Conservation (phyloP, 2,888 invertebrate genomes). For the Limulus polyphemus region DNA sequence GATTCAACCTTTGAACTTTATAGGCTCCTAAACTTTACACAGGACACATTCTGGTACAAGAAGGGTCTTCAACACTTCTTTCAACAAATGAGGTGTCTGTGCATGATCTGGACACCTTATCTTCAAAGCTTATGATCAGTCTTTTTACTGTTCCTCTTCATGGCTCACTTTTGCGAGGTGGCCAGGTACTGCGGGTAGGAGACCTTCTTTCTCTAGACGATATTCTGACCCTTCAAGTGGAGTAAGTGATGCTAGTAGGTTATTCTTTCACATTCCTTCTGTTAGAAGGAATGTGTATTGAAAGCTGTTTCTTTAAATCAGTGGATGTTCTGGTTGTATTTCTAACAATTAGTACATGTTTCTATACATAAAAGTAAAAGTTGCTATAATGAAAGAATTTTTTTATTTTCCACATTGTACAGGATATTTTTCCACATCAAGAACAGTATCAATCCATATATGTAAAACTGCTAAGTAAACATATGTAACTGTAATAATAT, state of each 20-base stretch:
- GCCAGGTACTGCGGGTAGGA: conserved; percentile 31
- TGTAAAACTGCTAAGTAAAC: no score
- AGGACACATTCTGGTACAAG: conserved; percentile 32
- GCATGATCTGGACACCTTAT: conserved; percentile 34
- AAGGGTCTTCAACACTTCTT: conserved; percentile 34
- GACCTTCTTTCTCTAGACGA: conserved; percentile 31
- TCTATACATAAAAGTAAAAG: no score
- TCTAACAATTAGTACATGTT: no score
- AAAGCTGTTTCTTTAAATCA: no score
- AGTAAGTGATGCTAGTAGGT: conserved; percentile 10
- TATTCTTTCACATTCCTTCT: no score
- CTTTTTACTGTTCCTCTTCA: conserved; percentile 32
- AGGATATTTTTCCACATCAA: no score
- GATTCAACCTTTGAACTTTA: neutral
- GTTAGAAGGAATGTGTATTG: no score
- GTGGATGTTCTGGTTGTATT: no score
- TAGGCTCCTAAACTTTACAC: conserved; percentile 31
- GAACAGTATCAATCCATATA: no score
- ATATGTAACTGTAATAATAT: no score
- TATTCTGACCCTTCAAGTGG: conserved; percentile 17
- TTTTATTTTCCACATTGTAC: no score
- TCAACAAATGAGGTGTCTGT: conserved; percentile 34
- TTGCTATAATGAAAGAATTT: no score
- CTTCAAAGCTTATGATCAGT: conserved; percentile 31
- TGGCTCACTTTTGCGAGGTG: conserved; percentile 34